Evolutionary conservation across 2,113 vertebrate genomes (phyloP).

Genomic region (Heterotilapia buettikoferi): DNA sequence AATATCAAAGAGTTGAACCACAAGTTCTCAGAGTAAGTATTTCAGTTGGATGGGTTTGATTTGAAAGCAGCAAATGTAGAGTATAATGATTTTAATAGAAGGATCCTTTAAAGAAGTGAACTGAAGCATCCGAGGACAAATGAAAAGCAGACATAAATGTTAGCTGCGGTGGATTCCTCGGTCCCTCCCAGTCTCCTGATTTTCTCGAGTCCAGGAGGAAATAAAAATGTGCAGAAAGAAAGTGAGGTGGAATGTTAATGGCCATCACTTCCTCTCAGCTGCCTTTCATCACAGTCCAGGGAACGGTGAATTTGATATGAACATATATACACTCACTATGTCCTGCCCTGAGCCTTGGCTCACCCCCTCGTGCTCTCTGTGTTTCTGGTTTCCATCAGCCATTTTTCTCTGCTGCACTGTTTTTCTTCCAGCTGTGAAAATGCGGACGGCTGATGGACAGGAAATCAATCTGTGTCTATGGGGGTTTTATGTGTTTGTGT

Average conservation of each 20-base stretch:
- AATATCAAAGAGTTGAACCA: neutral
- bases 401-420: neutral
- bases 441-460: neutral
- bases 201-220: conserved; percentile 61
- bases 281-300: conserved; percentile 75
- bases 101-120: neutral
- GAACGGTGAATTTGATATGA: conserved; percentile 71
- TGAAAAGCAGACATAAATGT: neutral
- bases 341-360: conserved; percentile 3
- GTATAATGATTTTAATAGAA: neutral
- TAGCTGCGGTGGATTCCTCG: neutral
- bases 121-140: neutral
- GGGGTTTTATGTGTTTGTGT: neutral
- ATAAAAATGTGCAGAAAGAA: conserved; percentile 74
- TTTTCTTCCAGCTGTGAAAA: conserved; percentile 6
- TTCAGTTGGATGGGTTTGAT: neutral
- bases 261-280: conserved; percentile 46
- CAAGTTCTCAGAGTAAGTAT: neutral
- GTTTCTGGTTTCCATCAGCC: neutral
- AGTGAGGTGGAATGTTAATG: conserved; percentile 72
- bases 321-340: neutral
- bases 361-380: neutral
- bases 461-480: neutral
- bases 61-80: neutral
- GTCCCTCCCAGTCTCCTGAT: neutral